Base-by-base conservation (phyloP, 2,797 vertebrate genomes). In the Falco naumanni region DNA sequence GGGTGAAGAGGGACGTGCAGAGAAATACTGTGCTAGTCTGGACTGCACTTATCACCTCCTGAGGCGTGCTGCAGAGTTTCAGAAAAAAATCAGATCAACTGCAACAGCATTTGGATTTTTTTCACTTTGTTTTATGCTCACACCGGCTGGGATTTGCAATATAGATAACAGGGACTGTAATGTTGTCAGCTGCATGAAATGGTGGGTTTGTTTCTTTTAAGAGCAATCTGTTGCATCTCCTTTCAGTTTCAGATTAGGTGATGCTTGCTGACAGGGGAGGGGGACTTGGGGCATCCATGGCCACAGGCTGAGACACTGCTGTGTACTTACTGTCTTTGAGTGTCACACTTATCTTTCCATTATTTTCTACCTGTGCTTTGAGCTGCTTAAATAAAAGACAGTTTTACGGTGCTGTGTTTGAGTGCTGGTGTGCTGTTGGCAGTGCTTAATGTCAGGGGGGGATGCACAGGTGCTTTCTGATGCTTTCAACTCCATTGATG, bases 1-100 rank as follows among this genome's bases (percentile, higher is more conserved):
- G 11, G 48, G 11, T 66, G 48, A 41, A 43, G 68, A 54, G 9
- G 17, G 53, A 85, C 0, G 0, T 41, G 37, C 17, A 22, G 0
- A 0, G 92, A 91, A 83, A 57, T 33, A 8, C 13, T 9, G n/a
- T 65, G 68, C 6, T 77, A 31, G 68, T 65, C 15, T 16, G 45
- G 21, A 10, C 43, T 59, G 53, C 6, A 4, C 77, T 85, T 80
- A 63, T 76, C 81, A 25, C 33, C 34, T 71, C 47, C 18, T 81
- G 65, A 43, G 7, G 50, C 16, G 12, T 16, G 14, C 7, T 54
- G 17, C 11, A 31, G 16, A 28, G 7, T 64, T 79, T 65, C 19
- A 53, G 74, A 82, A 68, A 57, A 28, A 28, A 8, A 8, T 22
- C 13, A 57, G 14, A 17, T 64, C 12, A 41, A 11, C 13, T n/a